These are phyloP conservation scores for Cinara cedri DNA, from an alignment of 2,888 invertebrate genomes.

Conservation along the genomic window DNA sequence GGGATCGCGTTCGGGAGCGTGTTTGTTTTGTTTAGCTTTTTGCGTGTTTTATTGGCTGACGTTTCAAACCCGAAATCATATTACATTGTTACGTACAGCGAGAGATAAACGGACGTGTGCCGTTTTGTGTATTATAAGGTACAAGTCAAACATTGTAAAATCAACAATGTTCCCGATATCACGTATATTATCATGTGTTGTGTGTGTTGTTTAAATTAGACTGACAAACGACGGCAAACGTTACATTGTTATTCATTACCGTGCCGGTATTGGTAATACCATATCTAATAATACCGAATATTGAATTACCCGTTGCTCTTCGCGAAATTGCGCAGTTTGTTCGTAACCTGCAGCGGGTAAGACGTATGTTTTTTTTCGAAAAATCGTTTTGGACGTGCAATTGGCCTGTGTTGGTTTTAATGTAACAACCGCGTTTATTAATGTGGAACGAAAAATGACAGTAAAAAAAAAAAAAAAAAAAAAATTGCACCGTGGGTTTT, in stretches of 20 bases:
- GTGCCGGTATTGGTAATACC: neutral
- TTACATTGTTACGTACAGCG: slow-evolving; percentile 20
- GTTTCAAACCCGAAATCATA: slow-evolving; percentile 28
- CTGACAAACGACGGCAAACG: slow-evolving; percentile 2
- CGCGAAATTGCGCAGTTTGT: too few relatives aligned
- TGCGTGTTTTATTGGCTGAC: slow-evolving; percentile 40
- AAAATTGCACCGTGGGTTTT: too few relatives aligned
- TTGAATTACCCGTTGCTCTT: too few relatives aligned
- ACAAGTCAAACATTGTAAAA: slow-evolving; percentile 41
- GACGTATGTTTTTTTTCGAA: neutral
- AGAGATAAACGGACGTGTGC: slow-evolving; percentile 13
- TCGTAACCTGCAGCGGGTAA: too few relatives aligned
- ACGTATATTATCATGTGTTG: neutral
- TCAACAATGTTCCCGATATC: slow-evolving; percentile 13
- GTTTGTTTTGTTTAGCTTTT: slow-evolving; percentile 16
- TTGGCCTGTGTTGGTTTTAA: too few relatives aligned
- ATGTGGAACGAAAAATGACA: too few relatives aligned
- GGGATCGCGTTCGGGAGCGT: slow-evolving; percentile 12
- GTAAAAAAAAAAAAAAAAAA: too few relatives aligned
- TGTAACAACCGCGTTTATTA: too few relatives aligned
- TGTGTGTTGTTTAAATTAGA: neutral
- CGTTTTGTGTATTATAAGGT: neutral
- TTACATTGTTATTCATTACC: slow-evolving; percentile 4
- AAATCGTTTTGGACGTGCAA: slow-evolving; percentile 10
- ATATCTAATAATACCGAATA: too few relatives aligned